phyloP scores from a whole-genome alignment of 2,113 vertebrate species.

The rabbit (Oryctolagus cuniculus) region DNA sequence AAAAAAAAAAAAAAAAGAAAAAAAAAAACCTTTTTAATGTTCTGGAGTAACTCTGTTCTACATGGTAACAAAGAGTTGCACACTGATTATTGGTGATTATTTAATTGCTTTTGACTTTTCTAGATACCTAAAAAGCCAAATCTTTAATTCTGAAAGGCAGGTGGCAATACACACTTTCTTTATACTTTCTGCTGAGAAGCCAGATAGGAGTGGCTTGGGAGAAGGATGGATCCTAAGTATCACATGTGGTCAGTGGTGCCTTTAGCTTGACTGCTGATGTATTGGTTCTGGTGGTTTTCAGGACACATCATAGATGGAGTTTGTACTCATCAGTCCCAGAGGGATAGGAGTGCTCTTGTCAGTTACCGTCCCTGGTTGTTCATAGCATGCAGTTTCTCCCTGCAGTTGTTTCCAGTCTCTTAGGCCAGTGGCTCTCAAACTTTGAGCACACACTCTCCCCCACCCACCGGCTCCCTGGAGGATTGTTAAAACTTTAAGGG shows the following conservation, averaged over 20 bases:
- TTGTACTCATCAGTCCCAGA: neutral
- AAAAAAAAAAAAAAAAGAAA: neutral
- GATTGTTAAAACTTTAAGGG: neutral
- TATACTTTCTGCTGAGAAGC: neutral
- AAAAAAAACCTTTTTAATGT: neutral
- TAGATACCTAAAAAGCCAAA: neutral
- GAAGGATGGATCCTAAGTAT: neutral
- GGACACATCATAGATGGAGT: neutral
- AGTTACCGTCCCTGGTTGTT: neutral
- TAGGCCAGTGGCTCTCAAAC: neutral
- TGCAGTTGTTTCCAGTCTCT: neutral
- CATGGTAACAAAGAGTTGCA: neutral
- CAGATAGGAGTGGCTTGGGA: neutral
- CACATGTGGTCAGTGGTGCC: neutral
- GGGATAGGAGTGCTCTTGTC: neutral
- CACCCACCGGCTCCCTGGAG: neutral
- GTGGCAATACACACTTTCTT: conserved; percentile 22
- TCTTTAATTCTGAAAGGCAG: conserved; percentile 42
- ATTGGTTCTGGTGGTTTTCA: neutral
- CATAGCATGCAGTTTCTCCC: neutral
- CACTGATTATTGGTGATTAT: neutral
- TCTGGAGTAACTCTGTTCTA: neutral
- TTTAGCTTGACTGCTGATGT: neutral
- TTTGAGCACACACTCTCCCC: no score
- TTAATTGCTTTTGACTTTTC: neutral